These are phyloP conservation scores for Anarrhichthys ocellatus DNA, from an alignment of 2,113 vertebrate species.

Conservation along the genomic window DNA sequence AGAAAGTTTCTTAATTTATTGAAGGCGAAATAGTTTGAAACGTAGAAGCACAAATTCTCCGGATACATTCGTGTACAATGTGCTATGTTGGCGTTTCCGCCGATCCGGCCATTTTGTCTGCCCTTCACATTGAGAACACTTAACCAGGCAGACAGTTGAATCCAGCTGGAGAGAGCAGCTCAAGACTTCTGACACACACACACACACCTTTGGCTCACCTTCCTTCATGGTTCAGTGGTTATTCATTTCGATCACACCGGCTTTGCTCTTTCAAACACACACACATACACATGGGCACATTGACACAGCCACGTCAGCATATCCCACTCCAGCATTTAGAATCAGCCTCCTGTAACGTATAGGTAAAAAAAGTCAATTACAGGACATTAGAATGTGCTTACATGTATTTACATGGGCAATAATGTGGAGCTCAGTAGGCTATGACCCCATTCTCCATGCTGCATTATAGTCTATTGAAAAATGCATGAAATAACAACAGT, in stretches of 20 bases:
- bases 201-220: conserved; percentile 54
- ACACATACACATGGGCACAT: neutral
- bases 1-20: neutral
- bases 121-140: conserved; percentile 18
- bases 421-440: conserved; percentile 14
- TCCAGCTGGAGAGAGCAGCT: conserved; percentile 40
- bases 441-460: neutral
- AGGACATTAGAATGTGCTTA: conserved; percentile 55
- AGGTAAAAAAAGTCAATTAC: conserved; percentile 44
- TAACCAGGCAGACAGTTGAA: conserved; percentile 24
- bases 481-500: neutral
- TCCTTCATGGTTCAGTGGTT: conserved; percentile 61
- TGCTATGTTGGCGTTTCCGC: neutral
- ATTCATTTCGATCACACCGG: conserved; percentile 53
- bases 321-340: conserved; percentile 37
- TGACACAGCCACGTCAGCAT: conserved; percentile 48
- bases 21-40: neutral
- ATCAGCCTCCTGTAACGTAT: conserved; percentile 41
- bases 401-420: conserved; percentile 39
- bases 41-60: neutral
- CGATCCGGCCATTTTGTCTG: neutral
- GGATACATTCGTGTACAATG: neutral
- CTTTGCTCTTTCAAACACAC: conserved; percentile 6
- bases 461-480: neutral
- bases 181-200: neutral